phyloP scores from a whole-genome alignment of 37 sponge, comb jelly and placozoan genomes.

The Geodia barretti region DNA sequence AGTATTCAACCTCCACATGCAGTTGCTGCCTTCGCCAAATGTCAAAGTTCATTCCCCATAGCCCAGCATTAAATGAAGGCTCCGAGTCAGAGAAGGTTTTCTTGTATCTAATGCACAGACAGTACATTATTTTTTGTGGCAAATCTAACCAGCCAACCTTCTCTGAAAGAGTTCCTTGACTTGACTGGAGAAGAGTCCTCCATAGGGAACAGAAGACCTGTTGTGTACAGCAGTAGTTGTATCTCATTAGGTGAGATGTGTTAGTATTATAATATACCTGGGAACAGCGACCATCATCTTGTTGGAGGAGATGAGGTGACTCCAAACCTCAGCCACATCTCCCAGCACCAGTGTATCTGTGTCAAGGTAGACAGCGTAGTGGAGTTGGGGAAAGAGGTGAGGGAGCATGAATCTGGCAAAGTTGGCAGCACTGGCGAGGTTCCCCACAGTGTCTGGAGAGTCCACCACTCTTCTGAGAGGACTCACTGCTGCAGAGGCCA shows the following conservation, averaged over 20 bases:
- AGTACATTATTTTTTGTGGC: background rate
- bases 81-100: constrained; percentile 27
- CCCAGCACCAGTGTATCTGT: constrained; percentile 35
- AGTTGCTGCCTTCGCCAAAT: constrained; percentile 51
- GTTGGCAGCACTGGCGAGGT: constrained; percentile 73
- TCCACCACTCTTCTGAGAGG: constrained; percentile 19
- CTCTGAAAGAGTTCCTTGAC: constrained; percentile 27
- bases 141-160: constrained; percentile 29
- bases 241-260: background rate
- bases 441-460: constrained; percentile 34
- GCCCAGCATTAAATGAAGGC: constrained; percentile 80
- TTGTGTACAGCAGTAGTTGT: background rate
- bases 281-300: constrained; percentile 28
- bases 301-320: background rate
- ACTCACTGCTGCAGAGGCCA: constrained; percentile 22
- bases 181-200: constrained; percentile 28
- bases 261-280: constrained; percentile 49
- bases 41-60: constrained; percentile 74
- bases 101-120: constrained; percentile 37
- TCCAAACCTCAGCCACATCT: constrained; percentile 41
- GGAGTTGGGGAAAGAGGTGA: constrained; percentile 37
- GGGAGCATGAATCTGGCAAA: constrained; percentile 61
- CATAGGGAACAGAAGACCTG: constrained; percentile 41
- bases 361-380: constrained; percentile 52
- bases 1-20: constrained; percentile 58